These are phyloP conservation scores for Notocelia uddmanniana DNA, from an alignment of 2,888 invertebrate species.

Conservation along the genomic window DNA sequence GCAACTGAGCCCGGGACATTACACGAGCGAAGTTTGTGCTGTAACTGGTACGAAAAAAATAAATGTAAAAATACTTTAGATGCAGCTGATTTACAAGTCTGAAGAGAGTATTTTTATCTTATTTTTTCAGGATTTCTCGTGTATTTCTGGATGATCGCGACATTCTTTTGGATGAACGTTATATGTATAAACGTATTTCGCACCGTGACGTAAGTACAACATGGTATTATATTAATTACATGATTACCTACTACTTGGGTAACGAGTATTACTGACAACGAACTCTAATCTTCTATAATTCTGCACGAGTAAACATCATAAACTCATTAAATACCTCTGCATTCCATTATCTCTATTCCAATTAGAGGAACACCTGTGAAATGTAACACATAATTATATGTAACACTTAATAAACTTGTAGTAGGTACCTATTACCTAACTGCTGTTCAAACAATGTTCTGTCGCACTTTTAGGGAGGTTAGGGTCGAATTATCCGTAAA, in stretches of 20 bases:
- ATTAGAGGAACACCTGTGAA: not conserved
- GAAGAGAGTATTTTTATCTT: not conserved
- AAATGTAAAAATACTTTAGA: not conserved
- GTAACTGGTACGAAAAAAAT: slow-evolving; percentile 75
- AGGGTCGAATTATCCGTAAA: not conserved
- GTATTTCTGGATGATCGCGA: slow-evolving; percentile 87
- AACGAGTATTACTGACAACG: not conserved
- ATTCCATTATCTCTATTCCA: not conserved
- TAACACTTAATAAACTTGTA: not conserved
- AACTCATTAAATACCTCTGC: not conserved
- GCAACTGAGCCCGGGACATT: slow-evolving; percentile 74
- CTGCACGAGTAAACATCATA: not conserved
- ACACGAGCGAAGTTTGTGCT: slow-evolving; percentile 76
- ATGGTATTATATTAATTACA: not conserved
- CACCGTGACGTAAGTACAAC: slow-evolving; percentile 86
- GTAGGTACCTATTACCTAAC: not conserved
- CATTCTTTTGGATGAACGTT: slow-evolving; percentile 91
- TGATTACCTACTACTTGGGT: slow-evolving; percentile 1
- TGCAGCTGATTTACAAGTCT: not conserved
- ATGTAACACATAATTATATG: not conserved
- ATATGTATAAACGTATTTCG: slow-evolving; percentile 89
- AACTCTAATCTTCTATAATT: not conserved
- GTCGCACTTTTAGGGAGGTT: too few relatives aligned
- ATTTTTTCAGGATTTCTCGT: slow-evolving; percentile 80
- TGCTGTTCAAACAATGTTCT: too few relatives aligned